These are phyloP conservation scores for Ophion slaviceki DNA, from an alignment of 2,888 invertebrate genomes.

Conservation along the genomic window DNA sequence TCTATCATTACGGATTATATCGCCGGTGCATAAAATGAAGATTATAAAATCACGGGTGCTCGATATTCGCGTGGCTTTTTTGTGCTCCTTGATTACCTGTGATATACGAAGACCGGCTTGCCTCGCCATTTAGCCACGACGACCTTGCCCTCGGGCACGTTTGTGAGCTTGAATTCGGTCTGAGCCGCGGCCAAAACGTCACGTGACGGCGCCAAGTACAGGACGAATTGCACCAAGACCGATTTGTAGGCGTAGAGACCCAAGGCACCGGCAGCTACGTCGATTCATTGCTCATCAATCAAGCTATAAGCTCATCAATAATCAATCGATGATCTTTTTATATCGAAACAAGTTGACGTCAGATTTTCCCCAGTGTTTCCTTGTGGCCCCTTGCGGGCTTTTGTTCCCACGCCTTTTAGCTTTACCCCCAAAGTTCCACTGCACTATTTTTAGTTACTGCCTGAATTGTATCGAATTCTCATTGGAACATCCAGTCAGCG, in stretches of 20 bases:
- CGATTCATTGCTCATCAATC: conserved; percentile 1
- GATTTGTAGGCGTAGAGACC: conserved; percentile 87
- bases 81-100: conserved; percentile 83
- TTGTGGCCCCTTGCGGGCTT: background rate
- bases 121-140: conserved; percentile 91
- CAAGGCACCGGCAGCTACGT: conserved; percentile 85
- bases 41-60: background rate
- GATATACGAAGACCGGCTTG: conserved; percentile 92
- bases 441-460: no score
- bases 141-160: conserved; percentile 88
- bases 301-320: background rate
- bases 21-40: conserved; percentile 10
- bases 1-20: conserved; percentile 4
- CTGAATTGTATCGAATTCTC: no score
- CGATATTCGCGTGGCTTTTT: background rate
- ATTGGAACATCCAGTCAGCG: no score
- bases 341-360: background rate
- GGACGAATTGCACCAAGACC: conserved; percentile 85
- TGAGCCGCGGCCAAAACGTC: conserved; percentile 91
- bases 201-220: conserved; percentile 87
- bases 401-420: no score
- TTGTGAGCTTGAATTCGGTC: conserved; percentile 89
- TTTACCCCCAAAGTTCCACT: no score
- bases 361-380: background rate
- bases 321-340: background rate